A percentile compares a stretch with the other conserved stretches of the same genome.
Evolutionary conservation across 1,140 invertebrate genomes (phyloP).

Genomic region (Dendroctonus valens): DNA sequence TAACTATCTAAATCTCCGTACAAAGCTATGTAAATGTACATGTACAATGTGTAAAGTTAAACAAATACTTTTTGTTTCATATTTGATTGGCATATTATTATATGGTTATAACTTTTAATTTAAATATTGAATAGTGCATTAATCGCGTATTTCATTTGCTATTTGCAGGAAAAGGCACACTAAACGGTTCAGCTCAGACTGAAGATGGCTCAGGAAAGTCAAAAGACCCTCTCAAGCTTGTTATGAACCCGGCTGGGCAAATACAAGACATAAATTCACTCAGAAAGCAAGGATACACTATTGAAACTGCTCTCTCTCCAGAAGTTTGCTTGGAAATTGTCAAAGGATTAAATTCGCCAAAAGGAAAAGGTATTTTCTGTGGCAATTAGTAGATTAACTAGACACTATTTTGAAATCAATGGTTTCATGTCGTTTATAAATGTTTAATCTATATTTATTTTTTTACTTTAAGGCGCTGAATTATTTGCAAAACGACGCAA

Average conservation of each 20-base stretch:
- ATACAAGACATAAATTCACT: slow-evolving; percentile 66
- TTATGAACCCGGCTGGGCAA: slow-evolving; percentile 78
- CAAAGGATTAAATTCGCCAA: slow-evolving; percentile 72
- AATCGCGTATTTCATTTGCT: slow-evolving; percentile 7
- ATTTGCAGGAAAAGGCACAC: slow-evolving; percentile 36
- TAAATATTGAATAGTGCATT: slow-evolving; percentile 1
- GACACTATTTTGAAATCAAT: too few relatives aligned
- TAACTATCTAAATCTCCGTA: too few relatives aligned
- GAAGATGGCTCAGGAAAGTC: slow-evolving; percentile 33
- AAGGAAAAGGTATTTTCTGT: slow-evolving; percentile 64
- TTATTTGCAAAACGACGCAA: slow-evolving; percentile 84
- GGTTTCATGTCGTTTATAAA: slow-evolving; percentile 7
- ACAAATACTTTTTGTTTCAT: too few relatives aligned
- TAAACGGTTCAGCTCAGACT: slow-evolving; percentile 32
- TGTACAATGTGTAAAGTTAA: too few relatives aligned
- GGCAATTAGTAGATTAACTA: neutral
- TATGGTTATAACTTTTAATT: too few relatives aligned
- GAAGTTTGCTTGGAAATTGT: slow-evolving; percentile 72
- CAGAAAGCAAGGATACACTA: slow-evolving; percentile 59
- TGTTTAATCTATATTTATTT: slow-evolving; percentile 4
- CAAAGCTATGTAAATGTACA: too few relatives aligned
- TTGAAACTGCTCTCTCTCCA: slow-evolving; percentile 65
- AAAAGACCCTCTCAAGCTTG: slow-evolving; percentile 69
- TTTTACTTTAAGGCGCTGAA: slow-evolving; percentile 65
- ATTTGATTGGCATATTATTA: too few relatives aligned